phyloP scores from a whole-genome alignment of 2,888 invertebrate species.

The Odontomyia ornata region DNA sequence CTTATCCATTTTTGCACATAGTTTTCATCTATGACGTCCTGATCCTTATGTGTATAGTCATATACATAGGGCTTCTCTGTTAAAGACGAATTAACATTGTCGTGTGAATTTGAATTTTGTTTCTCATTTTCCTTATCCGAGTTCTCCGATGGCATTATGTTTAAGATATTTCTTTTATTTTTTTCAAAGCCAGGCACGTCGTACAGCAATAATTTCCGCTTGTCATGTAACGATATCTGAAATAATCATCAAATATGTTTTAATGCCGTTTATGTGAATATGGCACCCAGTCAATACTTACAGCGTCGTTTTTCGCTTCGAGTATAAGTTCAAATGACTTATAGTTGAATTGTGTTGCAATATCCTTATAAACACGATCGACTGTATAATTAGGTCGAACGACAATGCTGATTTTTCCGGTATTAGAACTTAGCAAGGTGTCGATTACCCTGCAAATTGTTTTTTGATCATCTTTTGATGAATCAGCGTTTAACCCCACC shows the following conservation, averaged over 20 bases:
- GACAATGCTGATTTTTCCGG: slow-evolving; percentile 61
- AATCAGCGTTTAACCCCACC: slow-evolving; percentile 55
- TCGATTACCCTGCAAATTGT: slow-evolving; percentile 60
- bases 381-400: slow-evolving; percentile 60
- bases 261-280: no score
- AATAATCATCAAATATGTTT: not conserved
- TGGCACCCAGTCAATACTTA: no score
- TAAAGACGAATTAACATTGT: no score
- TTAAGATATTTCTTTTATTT: slow-evolving; percentile 56
- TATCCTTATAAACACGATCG: slow-evolving; percentile 58
- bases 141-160: slow-evolving; percentile 52
- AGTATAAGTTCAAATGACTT: slow-evolving; percentile 60
- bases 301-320: slow-evolving; percentile 54
- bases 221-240: slow-evolving; percentile 59
- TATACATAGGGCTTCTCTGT: no score
- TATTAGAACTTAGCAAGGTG: slow-evolving; percentile 60
- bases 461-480: slow-evolving; percentile 50
- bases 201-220: slow-evolving; percentile 55
- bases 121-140: not conserved
- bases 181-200: slow-evolving; percentile 59
- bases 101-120: not conserved
- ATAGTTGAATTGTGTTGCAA: slow-evolving; percentile 60
- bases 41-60: no score
- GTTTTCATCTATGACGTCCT: no score
- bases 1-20: not conserved